Evolutionary conservation across 1,140 invertebrate species (phyloP), one percentile per base, ranked within the genome.

Genomic region (Lepidurus apus): DNA sequence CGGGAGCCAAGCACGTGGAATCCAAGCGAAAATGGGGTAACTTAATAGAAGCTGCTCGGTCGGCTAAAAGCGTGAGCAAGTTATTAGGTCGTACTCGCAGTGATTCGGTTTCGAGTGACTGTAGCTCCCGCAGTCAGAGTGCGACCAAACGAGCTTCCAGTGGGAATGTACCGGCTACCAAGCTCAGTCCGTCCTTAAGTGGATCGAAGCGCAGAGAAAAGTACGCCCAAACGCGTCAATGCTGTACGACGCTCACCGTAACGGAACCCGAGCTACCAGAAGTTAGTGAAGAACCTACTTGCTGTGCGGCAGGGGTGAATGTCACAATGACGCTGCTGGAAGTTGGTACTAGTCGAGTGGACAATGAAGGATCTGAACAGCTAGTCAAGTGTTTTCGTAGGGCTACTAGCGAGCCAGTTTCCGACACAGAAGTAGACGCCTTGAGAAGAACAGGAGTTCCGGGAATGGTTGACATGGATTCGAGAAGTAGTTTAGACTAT

Each of bases 41-140:
- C 26, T 86, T 95, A 42, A 94, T 94, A 81, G 93, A 94, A 83
- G 93, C 93, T 47, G 93, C 93, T n/a, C 93, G 91, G 83, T 89
- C 89, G 73, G 92, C 91, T 47, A 80, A 77, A 77, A 80, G 73
- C 43, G 82, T 91, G 93, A 11, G 91, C 91, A 3, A 88, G 90
- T 78, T 87, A 93, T 91, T 94, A 78, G 92, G 92, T 81, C 87
- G 92, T 80, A 88, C 87, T 82, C 86, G 89, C 82, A 94, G 92
- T 1, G 93, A 94, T 83, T 95, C 93, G 10, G 92, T 94, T 24
- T 94, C 93, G 84, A 91, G 91, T 82, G 89, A 89, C 80, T 85
- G 85, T 43, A 87, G 89, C 78, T 84, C 85, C 77, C 85, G 81
- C 78, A 76, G 65, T 34, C 75, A 13, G n/a, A 77, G n/a, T 21